A percentile compares a stretch with the other conserved stretches of the same genome.
phyloP scores from a whole-genome alignment of 2,113 vertebrate species.

The Dolichallabes microphthalmus region DNA sequence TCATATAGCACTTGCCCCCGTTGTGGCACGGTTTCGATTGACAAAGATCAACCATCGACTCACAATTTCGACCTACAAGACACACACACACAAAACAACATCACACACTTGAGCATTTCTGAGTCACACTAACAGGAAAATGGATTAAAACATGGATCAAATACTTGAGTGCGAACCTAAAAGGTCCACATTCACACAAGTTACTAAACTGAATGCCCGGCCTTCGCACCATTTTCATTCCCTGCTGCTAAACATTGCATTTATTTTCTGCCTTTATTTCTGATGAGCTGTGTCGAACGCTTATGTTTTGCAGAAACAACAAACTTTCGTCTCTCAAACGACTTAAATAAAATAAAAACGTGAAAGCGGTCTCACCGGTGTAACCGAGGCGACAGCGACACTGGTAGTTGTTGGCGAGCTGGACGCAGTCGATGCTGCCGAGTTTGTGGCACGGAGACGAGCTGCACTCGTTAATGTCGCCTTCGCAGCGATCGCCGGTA shows the following conservation, averaged over 20 bases:
- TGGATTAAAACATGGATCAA: not conserved
- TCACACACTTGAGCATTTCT: not conserved
- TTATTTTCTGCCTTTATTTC: not conserved
- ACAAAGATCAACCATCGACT: constrained; percentile 86
- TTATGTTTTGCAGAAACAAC: not conserved
- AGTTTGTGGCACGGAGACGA: constrained; percentile 81
- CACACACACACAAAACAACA: not conserved
- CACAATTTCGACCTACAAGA: constrained; percentile 83
- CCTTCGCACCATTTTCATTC: not conserved
- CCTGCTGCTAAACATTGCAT: not conserved
- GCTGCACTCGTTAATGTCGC: constrained; percentile 89
- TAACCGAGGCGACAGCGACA: constrained; percentile 86
- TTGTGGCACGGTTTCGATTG: constrained; percentile 83
- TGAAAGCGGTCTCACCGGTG: constrained; percentile 74
- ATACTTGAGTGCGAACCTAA: not conserved
- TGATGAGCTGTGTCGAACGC: not conserved
- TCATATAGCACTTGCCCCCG: constrained; percentile 80
- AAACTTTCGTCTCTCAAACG: not conserved
- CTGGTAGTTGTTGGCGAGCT: constrained; percentile 82
- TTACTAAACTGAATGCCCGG: not conserved
- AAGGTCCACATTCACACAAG: not conserved
- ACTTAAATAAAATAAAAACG: not conserved
- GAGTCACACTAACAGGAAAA: not conserved
- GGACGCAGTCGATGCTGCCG: constrained; percentile 88
- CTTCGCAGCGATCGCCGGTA: constrained; percentile 86